phyloP scores from a whole-genome alignment of 2,113 vertebrate species.

The Piaya cayana region DNA sequence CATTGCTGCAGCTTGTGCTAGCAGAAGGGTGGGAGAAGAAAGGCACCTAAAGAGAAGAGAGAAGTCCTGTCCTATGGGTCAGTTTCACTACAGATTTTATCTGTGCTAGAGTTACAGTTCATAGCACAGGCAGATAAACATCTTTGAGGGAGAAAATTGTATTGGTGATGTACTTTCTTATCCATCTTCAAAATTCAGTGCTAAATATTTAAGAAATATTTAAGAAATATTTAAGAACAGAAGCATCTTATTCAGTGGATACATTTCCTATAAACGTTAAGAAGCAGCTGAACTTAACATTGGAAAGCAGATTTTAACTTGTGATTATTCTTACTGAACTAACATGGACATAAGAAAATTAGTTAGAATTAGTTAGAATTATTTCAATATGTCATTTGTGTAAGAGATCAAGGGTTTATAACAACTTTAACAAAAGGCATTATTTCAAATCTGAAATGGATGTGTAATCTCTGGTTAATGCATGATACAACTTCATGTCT shows the following conservation, averaged over 20 bases:
- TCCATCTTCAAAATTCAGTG: not conserved
- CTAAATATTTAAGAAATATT: not conserved
- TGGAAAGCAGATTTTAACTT: not conserved
- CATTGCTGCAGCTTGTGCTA: not conserved
- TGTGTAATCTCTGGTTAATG: not conserved
- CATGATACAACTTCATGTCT: not conserved
- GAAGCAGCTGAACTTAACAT: not conserved
- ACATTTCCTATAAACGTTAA: not conserved
- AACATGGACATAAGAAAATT: not conserved
- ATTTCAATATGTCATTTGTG: not conserved
- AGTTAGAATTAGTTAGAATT: not conserved
- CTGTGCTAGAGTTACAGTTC: fast-evolving
- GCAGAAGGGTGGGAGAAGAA: not conserved
- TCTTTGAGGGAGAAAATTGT: not conserved
- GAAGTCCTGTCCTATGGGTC: not conserved
- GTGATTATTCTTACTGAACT: not conserved
- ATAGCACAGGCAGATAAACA: not conserved
- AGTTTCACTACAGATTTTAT: not conserved
- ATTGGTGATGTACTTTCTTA: not conserved
- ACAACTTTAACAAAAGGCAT: not conserved
- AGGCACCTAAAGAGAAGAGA: not conserved
- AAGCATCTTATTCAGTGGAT: not conserved
- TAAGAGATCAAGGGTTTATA: not conserved
- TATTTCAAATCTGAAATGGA: not conserved
- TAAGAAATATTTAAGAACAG: not conserved